Conservation (phyloP, 2,888 invertebrate genomes). For the Lordiphosa andalusiaca region DNA sequence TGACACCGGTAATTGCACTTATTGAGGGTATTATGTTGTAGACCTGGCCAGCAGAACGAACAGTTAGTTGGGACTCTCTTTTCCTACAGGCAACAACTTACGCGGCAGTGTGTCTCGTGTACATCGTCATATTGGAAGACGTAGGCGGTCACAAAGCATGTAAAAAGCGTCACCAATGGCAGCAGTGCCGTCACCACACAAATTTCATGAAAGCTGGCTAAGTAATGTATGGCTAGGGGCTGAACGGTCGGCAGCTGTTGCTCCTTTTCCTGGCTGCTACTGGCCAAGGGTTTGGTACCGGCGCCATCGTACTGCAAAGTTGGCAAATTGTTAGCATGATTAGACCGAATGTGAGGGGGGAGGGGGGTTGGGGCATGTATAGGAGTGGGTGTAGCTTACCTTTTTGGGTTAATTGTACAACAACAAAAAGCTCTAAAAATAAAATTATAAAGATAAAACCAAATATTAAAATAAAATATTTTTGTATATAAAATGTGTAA, state of each 20-base stretch:
- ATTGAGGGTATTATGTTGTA: constrained; percentile 97
- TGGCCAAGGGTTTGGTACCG: no score
- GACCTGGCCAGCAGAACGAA: constrained; percentile 83
- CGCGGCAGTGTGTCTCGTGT: constrained; percentile 96
- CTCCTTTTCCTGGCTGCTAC: constrained; percentile 3
- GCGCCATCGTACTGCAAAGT: constrained; percentile 24
- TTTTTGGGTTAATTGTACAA: constrained; percentile 52
- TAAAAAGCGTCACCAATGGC: constrained; percentile 90
- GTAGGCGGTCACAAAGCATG: constrained; percentile 93
- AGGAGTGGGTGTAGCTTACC: constrained; percentile 29
- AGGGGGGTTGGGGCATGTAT: no score
- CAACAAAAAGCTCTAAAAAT: constrained; percentile 36
- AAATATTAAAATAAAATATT: constrained; percentile 5
- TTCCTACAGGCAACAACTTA: constrained; percentile 81
- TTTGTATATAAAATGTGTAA: constrained; percentile 13
- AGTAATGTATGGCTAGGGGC: constrained; percentile 85
- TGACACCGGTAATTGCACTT: constrained; percentile 96
- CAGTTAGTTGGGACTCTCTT: constrained; percentile 34
- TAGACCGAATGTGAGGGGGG: background rate
- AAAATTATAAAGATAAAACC: constrained; percentile 17
- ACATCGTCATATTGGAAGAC: constrained; percentile 96
- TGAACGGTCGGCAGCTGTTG: constrained; percentile 12
- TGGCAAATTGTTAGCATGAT: background rate
- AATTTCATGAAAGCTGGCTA: constrained; percentile 88
- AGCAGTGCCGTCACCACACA: constrained; percentile 91